phyloP scores from a whole-genome alignment of 2,113 vertebrate species.

The Glareola pratincola region DNA sequence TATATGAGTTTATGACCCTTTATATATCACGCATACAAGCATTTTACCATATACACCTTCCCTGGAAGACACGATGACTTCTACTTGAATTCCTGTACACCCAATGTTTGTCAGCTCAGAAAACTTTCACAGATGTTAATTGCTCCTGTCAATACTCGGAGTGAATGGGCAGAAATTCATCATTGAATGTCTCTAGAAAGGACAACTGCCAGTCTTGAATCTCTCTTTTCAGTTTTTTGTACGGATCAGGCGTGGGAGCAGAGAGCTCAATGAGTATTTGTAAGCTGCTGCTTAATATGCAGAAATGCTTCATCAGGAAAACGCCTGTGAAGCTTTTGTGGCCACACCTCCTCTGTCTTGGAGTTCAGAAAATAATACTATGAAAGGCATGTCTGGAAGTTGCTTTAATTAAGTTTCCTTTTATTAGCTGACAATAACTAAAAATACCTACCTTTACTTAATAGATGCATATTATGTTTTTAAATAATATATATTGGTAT shows the following conservation, averaged over 20 bases:
- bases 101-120: slow-evolving; percentile 63
- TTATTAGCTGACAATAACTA: not conserved
- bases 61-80: slow-evolving; percentile 47
- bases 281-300: slow-evolving; percentile 88
- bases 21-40: not conserved
- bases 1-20: not conserved
- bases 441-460: not conserved
- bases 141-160: slow-evolving; percentile 72
- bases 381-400: slow-evolving; percentile 38
- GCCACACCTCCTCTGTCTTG: slow-evolving; percentile 54
- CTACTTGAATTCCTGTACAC: slow-evolving; percentile 64
- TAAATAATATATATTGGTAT: not conserved
- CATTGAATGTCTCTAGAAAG: slow-evolving; percentile 72
- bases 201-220: slow-evolving; percentile 77
- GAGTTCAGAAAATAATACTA: slow-evolving; percentile 55
- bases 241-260: slow-evolving; percentile 75
- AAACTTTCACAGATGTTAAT: slow-evolving; percentile 75
- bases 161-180: slow-evolving; percentile 76
- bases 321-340: slow-evolving; percentile 59
- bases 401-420: not conserved
- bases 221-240: slow-evolving; percentile 75
- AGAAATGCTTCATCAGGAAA: slow-evolving; percentile 77
- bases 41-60: not conserved
- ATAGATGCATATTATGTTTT: not conserved
- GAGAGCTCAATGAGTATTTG: slow-evolving; percentile 78